Conservation (phyloP, 2,797 vertebrate genomes). For the Muscicapa striata region DNA sequence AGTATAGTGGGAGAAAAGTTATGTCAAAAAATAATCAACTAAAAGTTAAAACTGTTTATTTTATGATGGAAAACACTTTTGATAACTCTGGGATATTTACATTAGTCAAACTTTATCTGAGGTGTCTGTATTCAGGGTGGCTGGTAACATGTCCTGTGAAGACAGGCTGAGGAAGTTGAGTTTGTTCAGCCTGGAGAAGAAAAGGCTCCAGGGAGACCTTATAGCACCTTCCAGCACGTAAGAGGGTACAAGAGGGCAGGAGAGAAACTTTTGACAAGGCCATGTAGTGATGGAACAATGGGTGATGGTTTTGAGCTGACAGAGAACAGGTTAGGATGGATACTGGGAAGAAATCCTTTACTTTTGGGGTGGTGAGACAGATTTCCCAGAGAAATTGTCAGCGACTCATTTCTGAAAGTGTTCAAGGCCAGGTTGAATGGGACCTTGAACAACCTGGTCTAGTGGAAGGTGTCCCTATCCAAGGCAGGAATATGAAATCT, state of each 20-base stretch:
- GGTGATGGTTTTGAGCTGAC: not conserved
- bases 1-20: not conserved
- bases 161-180: not conserved
- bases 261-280: not conserved
- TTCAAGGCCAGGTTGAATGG: not conserved
- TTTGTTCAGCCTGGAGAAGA: not conserved
- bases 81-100: not conserved
- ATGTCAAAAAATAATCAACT: not conserved
- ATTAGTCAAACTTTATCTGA: not conserved
- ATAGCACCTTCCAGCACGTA: not conserved
- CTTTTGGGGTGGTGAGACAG: not conserved
- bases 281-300: not conserved
- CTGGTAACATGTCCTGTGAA: not conserved
- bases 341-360: not conserved
- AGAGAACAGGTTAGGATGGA: not conserved
- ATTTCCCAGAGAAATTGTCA: not conserved
- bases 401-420: not conserved
- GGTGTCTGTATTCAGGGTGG: not conserved
- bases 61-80: not conserved
- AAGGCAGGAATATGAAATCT: not conserved
- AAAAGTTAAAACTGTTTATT: not conserved
- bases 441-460: not conserved
- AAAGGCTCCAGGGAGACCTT: not conserved
- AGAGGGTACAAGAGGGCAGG: not conserved
- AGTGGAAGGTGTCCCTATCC: not conserved